These are phyloP conservation scores for Chionodraco myersi DNA, from an alignment of 2,113 vertebrate genomes.

Conservation along the genomic window DNA sequence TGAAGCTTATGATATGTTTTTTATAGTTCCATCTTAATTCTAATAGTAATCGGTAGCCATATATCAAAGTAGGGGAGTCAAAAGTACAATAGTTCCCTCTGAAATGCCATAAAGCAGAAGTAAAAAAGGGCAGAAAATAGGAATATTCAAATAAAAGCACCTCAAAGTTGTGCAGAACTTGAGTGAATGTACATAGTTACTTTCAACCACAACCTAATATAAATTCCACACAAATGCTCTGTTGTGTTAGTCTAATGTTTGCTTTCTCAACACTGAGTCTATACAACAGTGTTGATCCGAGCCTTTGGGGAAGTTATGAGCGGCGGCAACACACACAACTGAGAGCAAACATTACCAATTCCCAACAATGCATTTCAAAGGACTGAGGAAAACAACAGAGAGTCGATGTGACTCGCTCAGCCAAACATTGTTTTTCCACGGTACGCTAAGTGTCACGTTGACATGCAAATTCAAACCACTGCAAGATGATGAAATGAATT, in stretches of 20 bases:
- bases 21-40: neutral
- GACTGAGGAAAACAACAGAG: neutral
- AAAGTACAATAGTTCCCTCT: neutral
- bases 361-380: neutral
- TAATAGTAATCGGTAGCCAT: neutral
- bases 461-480: neutral
- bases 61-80: neutral
- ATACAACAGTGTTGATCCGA: no score
- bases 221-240: neutral
- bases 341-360: neutral
- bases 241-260: no score
- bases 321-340: neutral
- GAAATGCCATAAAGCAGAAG: neutral
- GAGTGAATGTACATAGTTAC: neutral
- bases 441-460: neutral
- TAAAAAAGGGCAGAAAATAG: neutral
- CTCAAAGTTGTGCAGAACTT: neutral
- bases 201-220: neutral
- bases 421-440: neutral
- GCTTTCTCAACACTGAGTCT: no score
- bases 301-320: neutral
- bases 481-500: neutral
- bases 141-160: neutral
- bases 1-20: neutral
- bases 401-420: slow-evolving; percentile 10